phyloP scores from a whole-genome alignment of 2,888 invertebrate species.

The Scaptomyza flava region DNA sequence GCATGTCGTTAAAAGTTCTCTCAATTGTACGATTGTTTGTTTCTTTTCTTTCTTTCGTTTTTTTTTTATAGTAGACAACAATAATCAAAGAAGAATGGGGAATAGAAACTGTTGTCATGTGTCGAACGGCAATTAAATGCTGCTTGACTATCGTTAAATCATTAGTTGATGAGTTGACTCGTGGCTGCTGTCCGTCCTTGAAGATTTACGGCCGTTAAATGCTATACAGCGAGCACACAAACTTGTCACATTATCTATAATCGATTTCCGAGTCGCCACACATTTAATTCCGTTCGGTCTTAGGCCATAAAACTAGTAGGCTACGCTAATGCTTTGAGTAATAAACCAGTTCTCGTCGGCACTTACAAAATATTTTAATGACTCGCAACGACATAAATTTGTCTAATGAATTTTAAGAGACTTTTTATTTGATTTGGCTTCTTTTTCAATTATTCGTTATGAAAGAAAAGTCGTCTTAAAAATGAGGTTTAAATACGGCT shows the following conservation, averaged over 20 bases:
- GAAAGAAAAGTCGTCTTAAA: conserved; percentile 8
- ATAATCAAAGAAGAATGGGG: background rate
- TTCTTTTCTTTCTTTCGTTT: conserved; percentile 10
- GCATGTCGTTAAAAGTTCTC: conserved; percentile 58
- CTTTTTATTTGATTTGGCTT: conserved; percentile 1
- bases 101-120: conserved; percentile 45
- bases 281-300: conserved; percentile 18
- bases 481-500: conserved; percentile 36
- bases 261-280: conserved; percentile 51
- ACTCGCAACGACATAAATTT: conserved; percentile 22
- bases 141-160: conserved; percentile 66
- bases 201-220: conserved; percentile 76
- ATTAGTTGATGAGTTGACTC: conserved; percentile 64
- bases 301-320: conserved; percentile 41
- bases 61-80: conserved; percentile 10
- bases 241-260: conserved; percentile 69
- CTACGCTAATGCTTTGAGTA: conserved; percentile 21
- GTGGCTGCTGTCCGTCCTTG: conserved; percentile 69
- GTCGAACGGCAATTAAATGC: conserved; percentile 68
- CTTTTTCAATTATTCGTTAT: background rate
- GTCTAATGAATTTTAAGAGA: conserved; percentile 36
- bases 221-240: conserved; percentile 35
- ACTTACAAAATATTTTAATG: conserved; percentile 59
- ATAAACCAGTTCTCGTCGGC: conserved; percentile 28
- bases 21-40: conserved; percentile 5